A percentile compares a stretch with the other conserved stretches of the same genome.
Evolutionary conservation across 92 coral and sea anemone species (phyloP).

Genomic region (Nematostella vectensis): DNA sequence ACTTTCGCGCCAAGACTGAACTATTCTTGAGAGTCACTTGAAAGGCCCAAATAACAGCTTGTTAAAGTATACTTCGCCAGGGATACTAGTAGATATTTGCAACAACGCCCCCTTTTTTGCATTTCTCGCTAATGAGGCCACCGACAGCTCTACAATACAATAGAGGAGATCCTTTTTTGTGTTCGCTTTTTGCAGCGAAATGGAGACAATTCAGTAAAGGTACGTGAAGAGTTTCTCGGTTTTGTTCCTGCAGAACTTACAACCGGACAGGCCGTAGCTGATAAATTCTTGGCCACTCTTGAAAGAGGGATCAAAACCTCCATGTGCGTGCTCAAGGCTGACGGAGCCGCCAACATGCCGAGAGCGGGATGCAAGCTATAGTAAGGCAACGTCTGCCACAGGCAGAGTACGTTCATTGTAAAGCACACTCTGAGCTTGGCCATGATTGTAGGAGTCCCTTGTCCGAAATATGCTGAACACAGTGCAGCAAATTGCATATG

Average conservation of each 20-base stretch:
- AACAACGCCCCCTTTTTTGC: slow-evolving; percentile 21
- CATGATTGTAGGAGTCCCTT: slow-evolving; percentile 37
- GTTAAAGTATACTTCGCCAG: slow-evolving; percentile 14
- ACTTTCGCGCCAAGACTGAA: slow-evolving; percentile 9
- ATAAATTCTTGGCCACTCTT: slow-evolving; percentile 22
- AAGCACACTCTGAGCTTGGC: slow-evolving; percentile 51
- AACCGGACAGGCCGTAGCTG: slow-evolving; percentile 16
- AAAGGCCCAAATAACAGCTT: slow-evolving; percentile 1
- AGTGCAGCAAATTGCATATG: slow-evolving; percentile 17
- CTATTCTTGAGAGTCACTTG: slow-evolving; percentile 17
- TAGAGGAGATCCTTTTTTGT: slow-evolving; percentile 7
- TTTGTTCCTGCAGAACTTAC: slow-evolving; percentile 14
- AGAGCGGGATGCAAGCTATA: slow-evolving; percentile 49
- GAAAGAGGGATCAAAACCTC: slow-evolving; percentile 22
- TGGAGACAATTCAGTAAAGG: slow-evolving; percentile 11
- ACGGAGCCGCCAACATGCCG: slow-evolving; percentile 53
- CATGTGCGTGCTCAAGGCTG: slow-evolving; percentile 43
- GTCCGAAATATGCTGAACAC: slow-evolving; percentile 12
- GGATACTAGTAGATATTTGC: slow-evolving; percentile 11
- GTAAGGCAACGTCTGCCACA: slow-evolving; percentile 45
- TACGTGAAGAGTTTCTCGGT: slow-evolving; percentile 19
- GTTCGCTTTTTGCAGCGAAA: no score
- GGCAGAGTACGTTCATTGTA: slow-evolving; percentile 52
- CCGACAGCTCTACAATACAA: slow-evolving; percentile 13
- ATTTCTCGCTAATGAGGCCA: slow-evolving; percentile 16